These are phyloP conservation scores for Nothobranchius furzeri DNA, from an alignment of 2,113 vertebrate genomes.

Conservation along the genomic window DNA sequence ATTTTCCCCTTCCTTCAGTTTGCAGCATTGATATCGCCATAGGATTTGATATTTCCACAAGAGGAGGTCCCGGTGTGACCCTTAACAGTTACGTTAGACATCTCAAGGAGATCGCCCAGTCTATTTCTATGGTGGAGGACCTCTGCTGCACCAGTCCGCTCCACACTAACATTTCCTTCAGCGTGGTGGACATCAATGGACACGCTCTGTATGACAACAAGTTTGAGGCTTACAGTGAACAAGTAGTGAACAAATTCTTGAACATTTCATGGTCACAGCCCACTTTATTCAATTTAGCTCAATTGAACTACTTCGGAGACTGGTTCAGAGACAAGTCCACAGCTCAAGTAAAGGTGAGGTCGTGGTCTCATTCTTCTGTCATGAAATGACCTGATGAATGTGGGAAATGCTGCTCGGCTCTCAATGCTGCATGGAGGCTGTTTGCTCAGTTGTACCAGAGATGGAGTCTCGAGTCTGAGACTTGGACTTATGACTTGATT, in stretches of 20 bases:
- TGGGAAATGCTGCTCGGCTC: too few species aligned
- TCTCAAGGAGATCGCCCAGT: slow-evolving; percentile 68
- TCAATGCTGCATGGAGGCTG: too few species aligned
- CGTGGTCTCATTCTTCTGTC: background rate
- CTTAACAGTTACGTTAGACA: slow-evolving; percentile 42
- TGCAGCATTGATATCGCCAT: slow-evolving; percentile 80
- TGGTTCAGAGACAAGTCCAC: slow-evolving; percentile 37
- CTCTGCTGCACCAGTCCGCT: slow-evolving; percentile 66
- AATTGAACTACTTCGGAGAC: slow-evolving; percentile 73
- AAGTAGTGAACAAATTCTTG: slow-evolving; percentile 73
- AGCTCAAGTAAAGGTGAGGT: slow-evolving; percentile 63
- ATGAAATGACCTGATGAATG: background rate
- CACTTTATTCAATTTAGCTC: slow-evolving; percentile 71
- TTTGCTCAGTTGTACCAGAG: too few species aligned
- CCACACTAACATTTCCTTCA: slow-evolving; percentile 64
- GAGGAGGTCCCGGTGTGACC: background rate
- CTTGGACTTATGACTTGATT: too few species aligned
- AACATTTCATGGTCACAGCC: slow-evolving; percentile 23
- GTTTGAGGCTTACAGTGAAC: slow-evolving; percentile 74
- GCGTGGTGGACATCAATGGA: slow-evolving; percentile 50
- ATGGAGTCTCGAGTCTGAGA: too few species aligned
- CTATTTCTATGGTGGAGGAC: slow-evolving; percentile 42
- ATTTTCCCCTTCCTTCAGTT: slow-evolving; percentile 40
- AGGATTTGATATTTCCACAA: slow-evolving; percentile 78
- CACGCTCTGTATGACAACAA: slow-evolving; percentile 69